These are phyloP conservation scores for Rhabdomys dilectus DNA, from an alignment of 2,113 vertebrate species.

Conservation along the genomic window DNA sequence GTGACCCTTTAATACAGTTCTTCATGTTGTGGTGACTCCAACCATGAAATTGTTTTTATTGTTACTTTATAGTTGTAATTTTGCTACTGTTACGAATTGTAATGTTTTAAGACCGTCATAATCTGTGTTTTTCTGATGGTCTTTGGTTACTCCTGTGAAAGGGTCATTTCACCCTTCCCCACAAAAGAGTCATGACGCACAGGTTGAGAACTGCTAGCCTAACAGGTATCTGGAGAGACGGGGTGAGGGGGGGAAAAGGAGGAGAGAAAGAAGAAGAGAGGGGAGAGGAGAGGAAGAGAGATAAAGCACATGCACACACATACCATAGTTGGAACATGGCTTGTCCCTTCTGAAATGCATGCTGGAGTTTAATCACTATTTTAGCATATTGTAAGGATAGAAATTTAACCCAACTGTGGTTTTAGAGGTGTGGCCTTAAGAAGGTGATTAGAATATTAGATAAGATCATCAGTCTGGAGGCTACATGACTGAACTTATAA, in stretches of 20 bases:
- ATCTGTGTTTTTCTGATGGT: neutral
- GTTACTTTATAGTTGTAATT: neutral
- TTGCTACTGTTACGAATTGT: neutral
- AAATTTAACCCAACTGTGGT: neutral
- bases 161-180: neutral
- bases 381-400: neutral
- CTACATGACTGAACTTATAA: neutral
- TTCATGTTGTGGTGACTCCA: neutral
- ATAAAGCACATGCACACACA: neutral
- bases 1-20: neutral
- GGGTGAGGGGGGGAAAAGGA: neutral
- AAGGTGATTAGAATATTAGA: neutral
- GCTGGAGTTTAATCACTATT: neutral
- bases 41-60: neutral
- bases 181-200: neutral
- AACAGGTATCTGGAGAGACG: neutral
- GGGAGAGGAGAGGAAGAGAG: neutral
- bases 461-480: neutral
- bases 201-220: neutral
- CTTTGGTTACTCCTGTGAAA: neutral
- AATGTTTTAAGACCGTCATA: neutral
- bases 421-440: neutral
- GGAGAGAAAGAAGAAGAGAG: too few species aligned
- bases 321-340: neutral
- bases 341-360: neutral